Conservation (phyloP, 2,797 vertebrate genomes). For the Lutjanus argentimaculatus region DNA sequence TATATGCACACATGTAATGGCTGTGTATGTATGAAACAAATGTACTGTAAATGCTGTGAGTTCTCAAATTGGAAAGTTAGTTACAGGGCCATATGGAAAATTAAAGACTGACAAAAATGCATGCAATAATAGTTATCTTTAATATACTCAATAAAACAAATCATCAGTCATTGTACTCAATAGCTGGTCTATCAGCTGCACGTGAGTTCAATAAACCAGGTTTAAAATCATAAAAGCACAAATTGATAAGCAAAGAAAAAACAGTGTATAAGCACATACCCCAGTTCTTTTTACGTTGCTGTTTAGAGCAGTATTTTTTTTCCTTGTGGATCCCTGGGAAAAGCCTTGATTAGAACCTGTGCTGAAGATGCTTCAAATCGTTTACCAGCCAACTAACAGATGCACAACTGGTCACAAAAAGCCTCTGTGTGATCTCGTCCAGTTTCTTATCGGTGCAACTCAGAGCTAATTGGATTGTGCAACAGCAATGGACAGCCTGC, state of each 20-base stretch:
- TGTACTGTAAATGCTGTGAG: background rate
- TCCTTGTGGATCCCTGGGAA: slow-evolving; percentile 28
- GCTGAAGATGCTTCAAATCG: slow-evolving; percentile 30
- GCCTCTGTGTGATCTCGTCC: slow-evolving; percentile 62
- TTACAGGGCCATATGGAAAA: background rate
- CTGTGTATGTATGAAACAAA: background rate
- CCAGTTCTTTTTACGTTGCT: slow-evolving; percentile 9
- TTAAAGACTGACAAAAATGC: background rate
- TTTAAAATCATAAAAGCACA: background rate
- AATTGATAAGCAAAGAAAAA: slow-evolving; percentile 4
- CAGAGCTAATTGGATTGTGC: slow-evolving; percentile 77
- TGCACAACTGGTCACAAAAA: slow-evolving; percentile 37
- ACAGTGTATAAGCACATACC: slow-evolving; percentile 52
- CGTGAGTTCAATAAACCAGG: background rate
- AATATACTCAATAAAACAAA: background rate
- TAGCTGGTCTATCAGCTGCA: background rate
- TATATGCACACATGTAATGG: slow-evolving; percentile 8
- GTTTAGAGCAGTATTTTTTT: background rate
- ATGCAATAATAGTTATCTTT: background rate
- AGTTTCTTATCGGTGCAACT: slow-evolving; percentile 69
- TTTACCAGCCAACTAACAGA: slow-evolving; percentile 35
- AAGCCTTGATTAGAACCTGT: slow-evolving; percentile 3
- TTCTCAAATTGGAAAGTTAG: background rate
- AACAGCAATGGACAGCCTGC: slow-evolving; percentile 75
- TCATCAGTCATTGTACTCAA: background rate